Percentiles rank a stretch among this genome's conserved stretches.
These are phyloP conservation scores for Caenorhabditis panamensis DNA, from an alignment of 2,888 invertebrate species.

Conservation along the genomic window DNA sequence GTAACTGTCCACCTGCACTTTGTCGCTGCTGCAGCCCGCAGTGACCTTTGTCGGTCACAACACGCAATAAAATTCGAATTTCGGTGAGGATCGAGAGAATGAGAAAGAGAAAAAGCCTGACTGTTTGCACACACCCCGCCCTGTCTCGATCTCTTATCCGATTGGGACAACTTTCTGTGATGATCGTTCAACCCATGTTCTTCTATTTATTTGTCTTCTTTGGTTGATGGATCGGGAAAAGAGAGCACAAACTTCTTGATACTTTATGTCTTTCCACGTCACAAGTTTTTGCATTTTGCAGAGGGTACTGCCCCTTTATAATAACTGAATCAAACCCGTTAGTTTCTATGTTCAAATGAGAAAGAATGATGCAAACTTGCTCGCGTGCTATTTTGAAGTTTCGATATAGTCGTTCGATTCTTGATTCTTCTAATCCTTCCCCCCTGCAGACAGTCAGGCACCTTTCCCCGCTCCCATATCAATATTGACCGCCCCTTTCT, in stretches of 20 bases:
- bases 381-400: constrained; percentile 5
- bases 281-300: constrained; percentile 6
- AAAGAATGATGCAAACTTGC: background rate
- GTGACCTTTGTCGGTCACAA: constrained; percentile 16
- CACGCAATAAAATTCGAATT: constrained; percentile 13
- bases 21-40: background rate
- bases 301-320: no score
- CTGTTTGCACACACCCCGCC: constrained; percentile 36
- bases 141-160: constrained; percentile 20
- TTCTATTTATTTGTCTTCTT: constrained; percentile 7
- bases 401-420: background rate
- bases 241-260: constrained; percentile 11
- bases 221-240: background rate
- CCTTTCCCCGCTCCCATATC: background rate
- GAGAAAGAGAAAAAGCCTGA: constrained; percentile 4
- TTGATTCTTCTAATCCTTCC: constrained; percentile 4
- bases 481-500: constrained; percentile 10
- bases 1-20: constrained; percentile 10
- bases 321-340: no score
- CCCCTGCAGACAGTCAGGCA: constrained; percentile 7
- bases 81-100: constrained; percentile 4
- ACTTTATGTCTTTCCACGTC: constrained; percentile 44
- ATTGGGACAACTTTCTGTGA: background rate
- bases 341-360: no score
- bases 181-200: constrained; percentile 6